phyloP scores from a whole-genome alignment of 2,113 vertebrate genomes.

The Crypturellus undulatus region DNA sequence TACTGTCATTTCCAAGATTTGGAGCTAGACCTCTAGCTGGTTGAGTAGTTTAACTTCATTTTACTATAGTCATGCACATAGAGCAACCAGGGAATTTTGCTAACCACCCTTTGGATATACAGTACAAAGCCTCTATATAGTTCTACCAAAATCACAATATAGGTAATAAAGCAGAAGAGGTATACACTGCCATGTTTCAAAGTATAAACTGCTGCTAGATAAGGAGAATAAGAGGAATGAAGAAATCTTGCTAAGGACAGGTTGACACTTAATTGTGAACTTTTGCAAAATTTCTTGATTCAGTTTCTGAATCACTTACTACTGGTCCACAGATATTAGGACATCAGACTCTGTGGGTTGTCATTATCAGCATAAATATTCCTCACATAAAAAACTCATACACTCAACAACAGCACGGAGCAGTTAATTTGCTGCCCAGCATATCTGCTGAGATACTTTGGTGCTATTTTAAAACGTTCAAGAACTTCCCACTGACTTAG shows the following conservation, averaged over 20 bases:
- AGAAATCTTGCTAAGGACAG: not conserved
- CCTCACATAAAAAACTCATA: fast-evolving
- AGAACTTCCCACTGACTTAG: not conserved
- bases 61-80: not conserved
- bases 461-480: not conserved
- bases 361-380: not conserved
- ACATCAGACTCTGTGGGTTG: not conserved
- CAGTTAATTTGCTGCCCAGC: not conserved
- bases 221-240: not conserved
- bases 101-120: not conserved
- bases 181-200: not conserved
- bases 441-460: not conserved
- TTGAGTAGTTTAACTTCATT: not conserved
- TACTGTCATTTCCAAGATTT: not conserved
- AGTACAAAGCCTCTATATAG: not conserved
- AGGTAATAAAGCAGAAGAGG: not conserved
- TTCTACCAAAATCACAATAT: not conserved
- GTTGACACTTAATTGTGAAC: not conserved
- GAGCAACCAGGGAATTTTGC: not conserved
- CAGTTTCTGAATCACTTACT: not conserved
- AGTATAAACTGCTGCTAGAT: not conserved
- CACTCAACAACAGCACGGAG: not conserved
- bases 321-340: not conserved
- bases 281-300: not conserved
- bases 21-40: not conserved